Evolutionary conservation across 2,113 vertebrate species (phyloP), one percentile per base, ranked within the genome.

Genomic region (Pelecanoides urinatrix): DNA sequence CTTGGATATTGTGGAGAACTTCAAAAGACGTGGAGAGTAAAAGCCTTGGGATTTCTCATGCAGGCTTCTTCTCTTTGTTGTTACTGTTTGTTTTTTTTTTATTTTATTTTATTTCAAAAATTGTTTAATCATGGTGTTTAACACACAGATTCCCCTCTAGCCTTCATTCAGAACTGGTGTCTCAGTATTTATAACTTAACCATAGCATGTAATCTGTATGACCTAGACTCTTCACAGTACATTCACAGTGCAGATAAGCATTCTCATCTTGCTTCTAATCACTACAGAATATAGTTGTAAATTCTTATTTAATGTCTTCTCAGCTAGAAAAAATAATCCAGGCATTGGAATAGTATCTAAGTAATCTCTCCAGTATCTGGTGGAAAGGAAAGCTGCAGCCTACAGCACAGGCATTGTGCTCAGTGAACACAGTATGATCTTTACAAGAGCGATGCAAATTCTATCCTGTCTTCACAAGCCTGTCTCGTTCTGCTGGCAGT

Each of bases 21-120:
- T 62, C 9, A 61, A 68, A 90, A 86, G 25, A 66, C 1, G 0
- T 13, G 9, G 16, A 58, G 52, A 63, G 18, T 55, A 36, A 87
- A 72, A 77, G 13, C 11, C 3, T 27, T 47, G 38, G 22, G 12
- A 40, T 63, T 95, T 67, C 6, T 75, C 34, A 92, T 1, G 2
- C 9, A 81, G 7, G 7, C 3, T 30, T 32, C 13, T 84, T 83
- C 15, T n/a, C 10, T 76, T 63, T 79, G 20, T 59, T 77, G 7
- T 50, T 59, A 47, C 10, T 76, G 6, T 19, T 9, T 7, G 0
- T 0, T 0, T 21, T 49, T n/a, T n/a, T n/a, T n/a, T n/a, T n/a
- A n/a, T n/a, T n/a, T n/a, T n/a, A n/a, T 44, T 68, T 74, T 25
- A 2, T 18, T n/a, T 73, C 13, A 59, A 56, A 65, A 79, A 20